Percentiles rank a stretch among this genome's conserved stretches.
phyloP scores from a whole-genome alignment of 1,140 invertebrate species.

The Gonioctena quinquepunctata region DNA sequence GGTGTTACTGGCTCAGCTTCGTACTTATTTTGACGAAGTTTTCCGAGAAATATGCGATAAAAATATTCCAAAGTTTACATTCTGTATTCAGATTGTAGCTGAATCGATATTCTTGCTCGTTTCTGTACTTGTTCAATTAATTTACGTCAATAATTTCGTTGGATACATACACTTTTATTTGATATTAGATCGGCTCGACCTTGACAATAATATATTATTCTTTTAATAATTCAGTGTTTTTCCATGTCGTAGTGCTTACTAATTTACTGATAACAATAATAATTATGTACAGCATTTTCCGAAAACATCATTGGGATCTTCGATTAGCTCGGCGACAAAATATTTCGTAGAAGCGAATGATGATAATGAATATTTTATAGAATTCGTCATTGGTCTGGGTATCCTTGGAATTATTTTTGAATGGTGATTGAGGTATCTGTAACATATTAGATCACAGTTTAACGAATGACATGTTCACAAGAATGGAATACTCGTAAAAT shows the following conservation, averaged over 20 bases:
- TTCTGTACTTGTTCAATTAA: background rate
- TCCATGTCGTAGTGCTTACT: background rate
- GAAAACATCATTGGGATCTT: background rate
- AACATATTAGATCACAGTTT: slow-evolving; percentile 7
- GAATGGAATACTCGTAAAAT: too few relatives aligned
- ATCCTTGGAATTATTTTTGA: background rate
- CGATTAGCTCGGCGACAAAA: slow-evolving; percentile 4
- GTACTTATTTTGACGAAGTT: too few relatives aligned
- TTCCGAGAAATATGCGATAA: background rate
- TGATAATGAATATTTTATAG: background rate
- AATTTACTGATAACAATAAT: background rate
- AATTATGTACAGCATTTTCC: background rate
- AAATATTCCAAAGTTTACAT: background rate
- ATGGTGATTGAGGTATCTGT: background rate
- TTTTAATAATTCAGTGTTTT: slow-evolving; percentile 1
- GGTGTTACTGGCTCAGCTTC: too few relatives aligned
- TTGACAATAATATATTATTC: slow-evolving; percentile 9
- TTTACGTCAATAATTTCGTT: background rate
- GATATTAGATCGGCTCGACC: background rate
- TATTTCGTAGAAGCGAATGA: background rate
- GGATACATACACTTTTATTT: background rate
- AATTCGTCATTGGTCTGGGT: background rate
- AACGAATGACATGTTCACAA: too few relatives aligned
- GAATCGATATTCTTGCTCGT: background rate
- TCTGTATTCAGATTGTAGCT: background rate